phyloP scores from a whole-genome alignment of 2,797 vertebrate genomes.

The Catamblyrhynchus diadema region DNA sequence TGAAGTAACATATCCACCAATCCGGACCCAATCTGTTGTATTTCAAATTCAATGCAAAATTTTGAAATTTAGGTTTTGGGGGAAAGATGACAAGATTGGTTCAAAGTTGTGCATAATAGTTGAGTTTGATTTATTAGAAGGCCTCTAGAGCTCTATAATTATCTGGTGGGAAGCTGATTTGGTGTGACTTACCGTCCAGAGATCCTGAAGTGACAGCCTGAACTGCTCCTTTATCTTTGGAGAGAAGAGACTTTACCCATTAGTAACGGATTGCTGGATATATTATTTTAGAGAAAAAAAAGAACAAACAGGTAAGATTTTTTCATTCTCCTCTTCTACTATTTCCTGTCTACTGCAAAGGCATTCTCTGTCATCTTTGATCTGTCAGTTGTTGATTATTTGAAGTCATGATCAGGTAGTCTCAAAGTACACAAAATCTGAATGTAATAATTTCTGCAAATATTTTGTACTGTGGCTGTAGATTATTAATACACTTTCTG shows the following conservation, averaged over 20 bases:
- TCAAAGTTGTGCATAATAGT: slow-evolving; percentile 33
- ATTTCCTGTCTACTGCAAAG: slow-evolving; percentile 25
- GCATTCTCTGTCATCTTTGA: slow-evolving; percentile 9
- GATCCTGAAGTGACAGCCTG: slow-evolving; percentile 72
- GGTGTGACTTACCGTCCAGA: slow-evolving; percentile 66
- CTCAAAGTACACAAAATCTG: background rate
- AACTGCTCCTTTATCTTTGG: slow-evolving; percentile 70
- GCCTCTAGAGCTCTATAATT: slow-evolving; percentile 44
- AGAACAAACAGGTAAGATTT: slow-evolving; percentile 59
- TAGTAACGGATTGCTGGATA: slow-evolving; percentile 73
- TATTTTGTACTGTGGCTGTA: background rate
- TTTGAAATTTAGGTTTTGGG: slow-evolving; percentile 19
- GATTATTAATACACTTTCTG: background rate
- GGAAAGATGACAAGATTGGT: background rate
- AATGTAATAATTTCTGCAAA: background rate
- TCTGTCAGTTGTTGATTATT: background rate
- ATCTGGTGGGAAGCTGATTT: slow-evolving; percentile 66
- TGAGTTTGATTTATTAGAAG: slow-evolving; percentile 52
- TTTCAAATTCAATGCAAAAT: background rate
- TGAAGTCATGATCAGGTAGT: background rate
- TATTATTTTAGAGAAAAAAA: slow-evolving; percentile 72
- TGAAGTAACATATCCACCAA: slow-evolving; percentile 73
- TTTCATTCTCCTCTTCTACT: slow-evolving; percentile 37
- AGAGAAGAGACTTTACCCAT: slow-evolving; percentile 65
- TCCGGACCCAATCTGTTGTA: slow-evolving; percentile 47